Evolutionary conservation across 2,888 invertebrate species (phyloP), one percentile per base, ranked within the genome.

Genomic region (Macrophya annulata): DNA sequence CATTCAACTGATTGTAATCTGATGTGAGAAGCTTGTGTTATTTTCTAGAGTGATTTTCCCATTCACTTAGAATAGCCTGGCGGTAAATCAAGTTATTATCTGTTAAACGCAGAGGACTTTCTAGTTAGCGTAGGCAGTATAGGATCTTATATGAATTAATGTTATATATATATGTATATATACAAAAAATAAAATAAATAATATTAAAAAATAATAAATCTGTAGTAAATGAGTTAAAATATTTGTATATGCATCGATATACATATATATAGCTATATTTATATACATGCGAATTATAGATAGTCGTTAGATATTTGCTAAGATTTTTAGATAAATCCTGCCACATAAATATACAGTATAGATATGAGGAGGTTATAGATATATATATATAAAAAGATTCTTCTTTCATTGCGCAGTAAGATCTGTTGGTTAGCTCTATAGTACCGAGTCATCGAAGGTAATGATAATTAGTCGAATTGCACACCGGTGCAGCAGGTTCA

Each of bases 381-480:
- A 1, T 51, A n/a, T 9, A 40, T 9, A n/a, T n/a, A 15, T 40
- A 21, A 31, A 2, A 21, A 31, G 59, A 79, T 48, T 48, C 21
- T 79, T 79, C 55, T 79, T 79, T 79, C 40, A 79, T 59, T 79
- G 62, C 79, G 59, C 59, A 59, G 59, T 62, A 62, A 31, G 40
- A 43, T 48, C 40, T 40, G 74, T 25, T 17, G n/a, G 51, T 17
- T 51, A 77, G 77, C 51, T 77, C 51, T 21, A 25, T 55, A 74
- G 25, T 43, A 77, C 79, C 79, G 62, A 79, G 79, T 79, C 79
- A 79, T 79, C 79, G 55, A 59, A 79, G 79, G 79, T 79, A 59
- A 79, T 79, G 79, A 79, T 79, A 79, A 79, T 79, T 79, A 79
- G 79, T 79, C 79, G 79, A 79, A 79, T 79, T 79, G 55, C 59